These are phyloP conservation scores for Agrochola circellaris DNA, from an alignment of 2,888 invertebrate species.

Conservation along the genomic window DNA sequence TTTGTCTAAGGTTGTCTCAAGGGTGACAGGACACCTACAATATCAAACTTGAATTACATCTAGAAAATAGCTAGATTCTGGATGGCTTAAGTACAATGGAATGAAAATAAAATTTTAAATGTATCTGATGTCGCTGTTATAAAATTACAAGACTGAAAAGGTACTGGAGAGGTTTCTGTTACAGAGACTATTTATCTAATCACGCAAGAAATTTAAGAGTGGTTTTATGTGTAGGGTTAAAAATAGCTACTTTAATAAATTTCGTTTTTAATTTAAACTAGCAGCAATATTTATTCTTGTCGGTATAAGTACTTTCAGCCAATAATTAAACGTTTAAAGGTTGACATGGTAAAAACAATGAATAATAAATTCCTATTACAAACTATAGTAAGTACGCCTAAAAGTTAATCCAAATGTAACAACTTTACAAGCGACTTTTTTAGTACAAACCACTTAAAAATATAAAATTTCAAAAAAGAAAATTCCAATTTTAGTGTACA, in stretches of 20 bases:
- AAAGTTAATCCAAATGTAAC: constrained; percentile 39
- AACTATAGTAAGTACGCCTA: constrained; percentile 23
- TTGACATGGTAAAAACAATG: background rate
- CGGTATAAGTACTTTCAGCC: background rate
- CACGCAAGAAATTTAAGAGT: background rate
- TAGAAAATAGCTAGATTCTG: constrained; percentile 28
- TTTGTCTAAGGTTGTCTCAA: constrained; percentile 67
- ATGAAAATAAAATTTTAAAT: constrained; percentile 38
- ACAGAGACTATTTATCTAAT: background rate
- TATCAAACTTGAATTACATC: constrained; percentile 39
- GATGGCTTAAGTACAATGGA: constrained; percentile 24
- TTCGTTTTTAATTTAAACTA: background rate
- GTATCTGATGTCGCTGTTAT: constrained; percentile 10
- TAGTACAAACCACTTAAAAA: constrained; percentile 42
- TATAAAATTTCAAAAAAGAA: constrained; percentile 54
- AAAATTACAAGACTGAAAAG: constrained; percentile 10
- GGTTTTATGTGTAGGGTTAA: background rate
- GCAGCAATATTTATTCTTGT: background rate
- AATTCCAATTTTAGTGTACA: constrained; percentile 58
- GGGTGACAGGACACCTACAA: constrained; percentile 41
- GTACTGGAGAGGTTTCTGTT: background rate
- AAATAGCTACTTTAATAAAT: background rate
- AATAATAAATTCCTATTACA: background rate
- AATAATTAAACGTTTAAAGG: constrained; percentile 4
- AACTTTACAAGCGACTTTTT: constrained; percentile 18